These are phyloP conservation scores for Brienomyrus longianalis DNA, from an alignment of 2,113 vertebrate genomes.

Conservation along the genomic window DNA sequence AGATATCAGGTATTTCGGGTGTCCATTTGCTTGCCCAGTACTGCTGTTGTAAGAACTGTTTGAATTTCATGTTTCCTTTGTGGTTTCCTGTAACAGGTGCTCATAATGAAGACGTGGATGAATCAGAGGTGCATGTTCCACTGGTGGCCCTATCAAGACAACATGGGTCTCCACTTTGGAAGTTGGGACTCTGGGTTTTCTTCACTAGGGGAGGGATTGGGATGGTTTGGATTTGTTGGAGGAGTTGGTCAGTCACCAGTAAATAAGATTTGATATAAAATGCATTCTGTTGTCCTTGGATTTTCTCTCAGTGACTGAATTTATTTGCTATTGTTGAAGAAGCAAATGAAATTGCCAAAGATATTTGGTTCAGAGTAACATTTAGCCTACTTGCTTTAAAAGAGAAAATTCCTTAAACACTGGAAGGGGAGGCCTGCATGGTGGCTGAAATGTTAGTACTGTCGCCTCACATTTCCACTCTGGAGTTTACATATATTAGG, in stretches of 20 bases:
- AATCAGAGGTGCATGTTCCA: background rate
- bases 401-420: background rate
- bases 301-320: background rate
- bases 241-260: background rate
- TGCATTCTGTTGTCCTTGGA: background rate
- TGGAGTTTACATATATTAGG: background rate
- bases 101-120: background rate
- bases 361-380: background rate
- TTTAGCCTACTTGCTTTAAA: background rate
- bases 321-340: background rate
- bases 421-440: background rate
- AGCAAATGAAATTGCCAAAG: background rate
- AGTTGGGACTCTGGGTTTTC: background rate
- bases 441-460: background rate
- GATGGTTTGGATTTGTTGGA: background rate
- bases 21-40: background rate
- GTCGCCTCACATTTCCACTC: background rate
- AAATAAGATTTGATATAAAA: constrained; percentile 9
- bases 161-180: background rate
- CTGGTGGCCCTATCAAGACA: background rate
- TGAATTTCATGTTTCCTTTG: background rate
- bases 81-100: background rate
- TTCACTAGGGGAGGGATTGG: constrained; percentile 1
- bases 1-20: background rate
- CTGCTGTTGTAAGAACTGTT: background rate